Evolutionary conservation across 2,113 vertebrate species (phyloP).

Genomic region (human): DNA sequence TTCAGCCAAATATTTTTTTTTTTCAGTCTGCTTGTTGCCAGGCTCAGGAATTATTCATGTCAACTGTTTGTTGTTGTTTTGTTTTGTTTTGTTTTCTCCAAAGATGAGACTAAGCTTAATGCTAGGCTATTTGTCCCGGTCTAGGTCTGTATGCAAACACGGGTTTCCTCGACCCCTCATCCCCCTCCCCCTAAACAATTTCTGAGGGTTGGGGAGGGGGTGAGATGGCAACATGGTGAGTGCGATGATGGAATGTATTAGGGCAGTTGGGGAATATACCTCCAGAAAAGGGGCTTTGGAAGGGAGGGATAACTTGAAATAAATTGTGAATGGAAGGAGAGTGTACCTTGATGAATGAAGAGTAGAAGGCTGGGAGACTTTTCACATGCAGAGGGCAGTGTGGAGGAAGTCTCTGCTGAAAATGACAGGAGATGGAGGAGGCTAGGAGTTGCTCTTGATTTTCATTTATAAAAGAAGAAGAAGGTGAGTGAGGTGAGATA

Average conservation of each 20-base stretch:
- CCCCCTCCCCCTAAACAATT: not conserved
- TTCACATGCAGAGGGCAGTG: slow-evolving; percentile 59
- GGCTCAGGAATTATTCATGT: not conserved
- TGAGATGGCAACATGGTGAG: not conserved
- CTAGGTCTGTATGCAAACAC: not conserved
- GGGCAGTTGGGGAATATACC: not conserved
- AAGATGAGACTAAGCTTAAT: not conserved
- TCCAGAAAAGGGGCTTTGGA: not conserved
- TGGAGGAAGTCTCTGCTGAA: slow-evolving; percentile 38
- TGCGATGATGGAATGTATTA: not conserved
- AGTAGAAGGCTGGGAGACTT: slow-evolving; percentile 19
- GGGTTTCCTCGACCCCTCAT: not conserved
- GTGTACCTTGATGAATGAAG: slow-evolving; percentile 53
- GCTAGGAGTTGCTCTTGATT: not conserved
- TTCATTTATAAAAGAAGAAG: not conserved
- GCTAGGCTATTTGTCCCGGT: not conserved
- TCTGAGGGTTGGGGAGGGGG: not conserved
- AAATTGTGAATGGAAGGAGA: slow-evolving; percentile 68
- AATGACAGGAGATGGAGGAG: not conserved
- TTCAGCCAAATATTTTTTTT: not conserved
- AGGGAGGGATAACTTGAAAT: not conserved
- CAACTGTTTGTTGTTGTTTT: not conserved
- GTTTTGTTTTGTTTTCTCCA: not conserved
- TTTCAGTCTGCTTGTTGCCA: not conserved
- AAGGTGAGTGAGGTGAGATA: not conserved